These are phyloP conservation scores for Thaleichthys pacificus DNA, from an alignment of 2,797 vertebrate species.

Conservation along the genomic window DNA sequence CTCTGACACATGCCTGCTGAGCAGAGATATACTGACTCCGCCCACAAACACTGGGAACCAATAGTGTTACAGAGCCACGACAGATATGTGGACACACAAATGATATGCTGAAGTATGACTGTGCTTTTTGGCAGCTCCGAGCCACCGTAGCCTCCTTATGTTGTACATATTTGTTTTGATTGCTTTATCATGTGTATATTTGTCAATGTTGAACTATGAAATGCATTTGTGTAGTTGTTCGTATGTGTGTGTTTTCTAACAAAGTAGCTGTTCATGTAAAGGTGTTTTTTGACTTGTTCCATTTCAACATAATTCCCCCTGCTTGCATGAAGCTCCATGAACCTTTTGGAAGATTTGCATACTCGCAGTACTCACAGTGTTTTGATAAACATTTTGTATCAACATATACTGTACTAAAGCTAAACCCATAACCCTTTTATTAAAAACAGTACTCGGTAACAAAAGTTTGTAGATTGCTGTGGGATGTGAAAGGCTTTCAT, in stretches of 20 bases:
- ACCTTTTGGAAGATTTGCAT: slow-evolving; percentile 42
- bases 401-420: slow-evolving; percentile 41
- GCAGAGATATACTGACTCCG: neutral
- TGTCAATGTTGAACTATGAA: neutral
- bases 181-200: slow-evolving; percentile 16
- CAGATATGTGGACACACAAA: neutral
- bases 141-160: slow-evolving; percentile 7
- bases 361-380: slow-evolving; percentile 29
- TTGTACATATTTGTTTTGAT: slow-evolving; percentile 29
- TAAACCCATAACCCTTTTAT: slow-evolving; percentile 45
- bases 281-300: slow-evolving; percentile 6
- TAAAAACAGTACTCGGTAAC: slow-evolving; percentile 40
- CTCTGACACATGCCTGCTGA: neutral
- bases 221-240: neutral
- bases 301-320: slow-evolving; percentile 26
- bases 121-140: slow-evolving; percentile 31
- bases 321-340: slow-evolving; percentile 17
- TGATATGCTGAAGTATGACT: neutral
- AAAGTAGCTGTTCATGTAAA: slow-evolving; percentile 33
- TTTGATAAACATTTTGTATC: slow-evolving; percentile 16
- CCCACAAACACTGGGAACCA: neutral
- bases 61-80: neutral
- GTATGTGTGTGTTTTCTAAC: neutral
- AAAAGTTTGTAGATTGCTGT: slow-evolving; percentile 52
- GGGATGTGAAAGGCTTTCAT: slow-evolving; percentile 41